Evolutionary conservation across 1,140 invertebrate genomes (phyloP), one percentile per base, ranked within the genome.

Genomic region (Zaprionus davidi): DNA sequence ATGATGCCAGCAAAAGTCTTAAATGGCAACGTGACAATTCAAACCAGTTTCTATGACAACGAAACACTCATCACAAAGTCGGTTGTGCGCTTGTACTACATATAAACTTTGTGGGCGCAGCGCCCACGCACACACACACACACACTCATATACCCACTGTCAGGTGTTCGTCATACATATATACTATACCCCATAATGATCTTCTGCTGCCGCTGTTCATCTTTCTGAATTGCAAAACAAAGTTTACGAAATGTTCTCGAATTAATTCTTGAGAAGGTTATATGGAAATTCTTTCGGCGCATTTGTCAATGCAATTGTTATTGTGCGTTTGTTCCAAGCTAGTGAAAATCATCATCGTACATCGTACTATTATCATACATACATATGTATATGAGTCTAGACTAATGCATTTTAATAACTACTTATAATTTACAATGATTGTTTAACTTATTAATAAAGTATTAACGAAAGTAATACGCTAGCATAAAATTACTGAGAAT

Each of bases 1-100:
- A 99, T 99, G 99, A 99, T 99, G 98, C 99, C 99, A 49, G 98
- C 99, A 2, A 98, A 97, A 93, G 95, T 99, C 76, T 94, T 99
- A 77, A 99, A 98, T 78, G 99, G 99, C 4, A 99, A 99, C 93
- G 97, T 99, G 59, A 97, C 99, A 6, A 99, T 99, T 85, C 98
- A 99, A 94, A 99, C 99, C 12, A 98, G 98, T 93, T 99, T 99
- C 93, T 99, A 96, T 93, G 99, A 99, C 93, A 98, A 98, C 81
- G 97, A 99, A 92, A 94, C 99, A 56, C 94, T 99, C 68, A 97
- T 99, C 67, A 98, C 97, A 63, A 99, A 97, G 62, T 99, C 99
- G 36, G 96, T 96, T 94, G 98, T 99, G 51, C 95, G 98, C 69
- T 95, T 99, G 26, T 99, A 97, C 94, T 99, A 99, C 92, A 96